These are phyloP conservation scores for Neosalanx taihuensis DNA, from an alignment of 2,797 vertebrate species.

Conservation along the genomic window DNA sequence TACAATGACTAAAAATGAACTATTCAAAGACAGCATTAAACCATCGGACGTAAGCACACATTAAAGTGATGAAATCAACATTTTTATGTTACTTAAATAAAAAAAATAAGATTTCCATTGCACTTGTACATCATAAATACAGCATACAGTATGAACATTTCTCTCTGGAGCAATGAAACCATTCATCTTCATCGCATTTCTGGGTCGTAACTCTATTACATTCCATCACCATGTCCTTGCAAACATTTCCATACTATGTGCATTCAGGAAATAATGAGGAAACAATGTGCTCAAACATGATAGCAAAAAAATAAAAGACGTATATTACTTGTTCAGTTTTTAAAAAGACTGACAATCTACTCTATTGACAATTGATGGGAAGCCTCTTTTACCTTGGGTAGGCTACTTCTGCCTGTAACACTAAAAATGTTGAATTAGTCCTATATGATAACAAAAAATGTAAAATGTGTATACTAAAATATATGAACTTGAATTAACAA, in stretches of 20 bases:
- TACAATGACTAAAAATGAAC: constrained; percentile 50
- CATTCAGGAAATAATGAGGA: neutral
- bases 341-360: constrained; percentile 36
- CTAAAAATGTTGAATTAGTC: constrained; percentile 23
- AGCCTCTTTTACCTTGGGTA: constrained; percentile 42
- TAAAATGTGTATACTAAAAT: constrained; percentile 34
- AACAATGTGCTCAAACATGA: constrained; percentile 1
- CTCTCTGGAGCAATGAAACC: constrained; percentile 20
- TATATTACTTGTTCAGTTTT: neutral
- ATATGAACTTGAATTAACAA: constrained; percentile 24
- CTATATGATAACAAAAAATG: constrained; percentile 22
- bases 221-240: constrained; percentile 5
- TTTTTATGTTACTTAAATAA: constrained; percentile 53
- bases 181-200: neutral
- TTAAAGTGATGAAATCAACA: constrained; percentile 10
- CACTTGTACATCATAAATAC: constrained; percentile 66
- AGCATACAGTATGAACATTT: constrained; percentile 19
- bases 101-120: constrained; percentile 50
- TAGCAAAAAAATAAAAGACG: neutral
- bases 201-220: constrained; percentile 15
- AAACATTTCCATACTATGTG: neutral
- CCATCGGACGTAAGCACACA: constrained; percentile 39
- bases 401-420: constrained; percentile 14
- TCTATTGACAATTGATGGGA: constrained; percentile 47
- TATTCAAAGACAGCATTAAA: constrained; percentile 48